These are phyloP conservation scores for Drepanosiphum platanoidis DNA, from an alignment of 2,888 invertebrate genomes.

Conservation along the genomic window DNA sequence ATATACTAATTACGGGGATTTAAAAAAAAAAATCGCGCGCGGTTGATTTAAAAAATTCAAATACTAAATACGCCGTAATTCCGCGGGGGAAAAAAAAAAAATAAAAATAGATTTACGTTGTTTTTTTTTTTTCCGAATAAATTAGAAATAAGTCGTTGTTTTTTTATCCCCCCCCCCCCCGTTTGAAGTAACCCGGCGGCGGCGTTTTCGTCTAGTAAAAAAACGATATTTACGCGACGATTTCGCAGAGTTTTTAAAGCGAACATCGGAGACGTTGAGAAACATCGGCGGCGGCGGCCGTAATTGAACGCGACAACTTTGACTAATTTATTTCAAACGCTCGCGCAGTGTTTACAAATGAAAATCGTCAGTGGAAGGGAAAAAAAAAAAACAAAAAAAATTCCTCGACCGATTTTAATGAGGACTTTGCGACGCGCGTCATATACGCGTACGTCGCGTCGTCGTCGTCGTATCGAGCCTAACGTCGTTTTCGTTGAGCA, in stretches of 20 bases:
- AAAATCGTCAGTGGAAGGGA: background rate
- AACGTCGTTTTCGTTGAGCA: background rate
- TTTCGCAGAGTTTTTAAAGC: too few species aligned
- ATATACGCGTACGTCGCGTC: background rate
- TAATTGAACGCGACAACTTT: too few species aligned
- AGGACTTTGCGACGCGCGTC: background rate
- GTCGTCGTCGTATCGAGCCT: background rate
- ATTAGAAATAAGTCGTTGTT: background rate
- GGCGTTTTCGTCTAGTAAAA: background rate
- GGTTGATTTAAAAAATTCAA: background rate
- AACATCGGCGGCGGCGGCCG: too few species aligned
- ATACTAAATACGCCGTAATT: background rate
- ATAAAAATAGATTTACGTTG: background rate
- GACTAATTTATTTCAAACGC: too few species aligned
- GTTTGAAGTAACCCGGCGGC: background rate
- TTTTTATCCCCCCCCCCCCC: background rate
- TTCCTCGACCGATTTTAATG: background rate
- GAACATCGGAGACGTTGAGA: too few species aligned
- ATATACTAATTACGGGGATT: background rate
- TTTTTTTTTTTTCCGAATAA: background rate
- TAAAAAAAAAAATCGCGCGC: background rate
- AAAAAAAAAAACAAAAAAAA: background rate
- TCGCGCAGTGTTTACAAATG: background rate
- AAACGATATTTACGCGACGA: background rate
- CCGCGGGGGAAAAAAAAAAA: too few species aligned